Evolutionary conservation across 2,888 invertebrate species (phyloP), one percentile per base, ranked within the genome.

Genomic region (Eudasyphora cyanicolor): DNA sequence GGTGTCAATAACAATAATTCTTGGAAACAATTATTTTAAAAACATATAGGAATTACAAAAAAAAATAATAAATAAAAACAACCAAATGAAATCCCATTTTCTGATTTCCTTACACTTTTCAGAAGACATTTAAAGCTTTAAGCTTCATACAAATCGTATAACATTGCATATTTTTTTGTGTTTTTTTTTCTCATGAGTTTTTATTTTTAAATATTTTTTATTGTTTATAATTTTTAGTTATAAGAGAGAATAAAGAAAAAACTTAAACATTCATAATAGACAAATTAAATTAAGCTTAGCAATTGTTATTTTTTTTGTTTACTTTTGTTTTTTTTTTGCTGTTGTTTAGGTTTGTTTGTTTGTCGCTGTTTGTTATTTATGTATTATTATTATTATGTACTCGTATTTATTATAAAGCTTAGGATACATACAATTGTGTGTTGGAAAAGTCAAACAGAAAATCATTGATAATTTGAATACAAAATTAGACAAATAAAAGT

Each of bases 331-430:
- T 54, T n/a, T n/a, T 10, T 4, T 5, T 21, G 21, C 12, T 54
- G 54, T 27, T 57, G 29, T 60, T 29, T 67, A 67, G 32, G 21
- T 67, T n/a, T 35, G 38, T 67, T n/a, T 35, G 38, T 67, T 62
- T 32, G 1, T 62, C 32, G 10, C 32, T 29, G 14, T 17, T 32
- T 14, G 32, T 32, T 62, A n/a, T n/a, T 32, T 60, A n/a, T 29
- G 27, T 62, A 27, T 49, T n/a, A n/a, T n/a, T n/a, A n/a, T n/a
- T n/a, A n/a, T n/a, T n/a, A n/a, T n/a, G n/a, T n/a, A n/a, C n/a
- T n/a, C n/a, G n/a, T n/a, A n/a, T n/a, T n/a, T n/a, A n/a, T n/a
- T 77, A 69, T 83, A 76, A 83, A 83, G 82, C 82, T 76, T 83
- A 76, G 67, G 67, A 38, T 67, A 67, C 45, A 32, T 70, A 49